Evolutionary conservation across 2,888 invertebrate genomes (phyloP).

Genomic region (Drosophila robusta): DNA sequence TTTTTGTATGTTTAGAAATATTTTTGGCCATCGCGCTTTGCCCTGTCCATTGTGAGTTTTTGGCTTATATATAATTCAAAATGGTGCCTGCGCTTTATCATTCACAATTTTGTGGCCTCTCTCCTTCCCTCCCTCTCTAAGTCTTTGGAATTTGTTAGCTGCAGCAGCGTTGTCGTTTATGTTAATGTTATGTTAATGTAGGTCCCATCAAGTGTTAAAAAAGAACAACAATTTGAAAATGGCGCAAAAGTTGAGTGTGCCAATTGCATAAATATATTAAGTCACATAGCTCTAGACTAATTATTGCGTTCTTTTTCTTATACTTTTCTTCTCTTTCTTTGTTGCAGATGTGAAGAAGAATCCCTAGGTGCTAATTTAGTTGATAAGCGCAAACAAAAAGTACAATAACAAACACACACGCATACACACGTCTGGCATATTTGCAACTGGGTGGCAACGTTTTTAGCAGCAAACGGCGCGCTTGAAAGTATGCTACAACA

Average conservation of each 20-base stretch:
- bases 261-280: constrained; percentile 66
- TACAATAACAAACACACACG: constrained; percentile 58
- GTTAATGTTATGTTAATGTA: constrained; percentile 40
- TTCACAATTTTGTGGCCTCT: neutral
- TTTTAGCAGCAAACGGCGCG: constrained; percentile 21
- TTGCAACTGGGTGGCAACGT: constrained; percentile 63
- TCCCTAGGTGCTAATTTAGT: constrained; percentile 85
- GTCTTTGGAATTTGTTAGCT: constrained; percentile 1
- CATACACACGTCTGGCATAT: constrained; percentile 8
- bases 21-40: no score
- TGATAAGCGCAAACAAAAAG: constrained; percentile 80
- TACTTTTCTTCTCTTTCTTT: constrained; percentile 12
- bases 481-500: constrained; percentile 69
- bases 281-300: constrained; percentile 33
- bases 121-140: neutral
- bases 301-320: constrained; percentile 26
- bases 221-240: constrained; percentile 35
- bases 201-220: constrained; percentile 6
- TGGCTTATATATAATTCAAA: constrained; percentile 46
- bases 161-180: constrained; percentile 8
- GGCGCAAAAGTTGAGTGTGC: constrained; percentile 64
- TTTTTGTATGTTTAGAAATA: constrained; percentile 32
- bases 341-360: constrained; percentile 84
- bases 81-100: constrained; percentile 30
- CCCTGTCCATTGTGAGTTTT: constrained; percentile 13